These are phyloP conservation scores for Dysidea cf. avara DNA, from an alignment of 37 sponge, comb jelly and placozoan genomes.

Conservation along the genomic window DNA sequence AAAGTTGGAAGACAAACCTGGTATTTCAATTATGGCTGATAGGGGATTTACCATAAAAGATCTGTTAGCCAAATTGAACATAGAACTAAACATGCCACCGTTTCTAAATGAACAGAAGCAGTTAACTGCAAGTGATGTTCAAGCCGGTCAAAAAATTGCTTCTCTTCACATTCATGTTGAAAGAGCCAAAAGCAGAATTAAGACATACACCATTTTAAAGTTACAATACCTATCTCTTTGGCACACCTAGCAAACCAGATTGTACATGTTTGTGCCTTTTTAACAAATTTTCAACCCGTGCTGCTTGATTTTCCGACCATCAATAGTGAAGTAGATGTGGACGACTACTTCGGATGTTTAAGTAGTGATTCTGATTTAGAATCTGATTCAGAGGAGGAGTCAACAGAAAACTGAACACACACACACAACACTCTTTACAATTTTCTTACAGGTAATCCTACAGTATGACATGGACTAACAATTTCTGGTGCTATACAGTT, in stretches of 20 bases:
- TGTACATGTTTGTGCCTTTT: constrained; percentile 18
- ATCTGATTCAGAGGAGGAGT: not conserved
- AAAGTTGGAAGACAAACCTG: constrained; percentile 21
- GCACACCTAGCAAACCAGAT: constrained; percentile 23
- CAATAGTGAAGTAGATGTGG: not conserved
- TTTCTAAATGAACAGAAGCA: constrained; percentile 7
- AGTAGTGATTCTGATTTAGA: not conserved
- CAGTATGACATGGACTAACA: no score
- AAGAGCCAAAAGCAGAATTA: constrained; percentile 13
- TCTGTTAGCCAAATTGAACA: not conserved
- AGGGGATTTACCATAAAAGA: constrained; percentile 34
- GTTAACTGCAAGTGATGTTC: constrained; percentile 12
- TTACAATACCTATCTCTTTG: constrained; percentile 21
- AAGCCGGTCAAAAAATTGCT: constrained; percentile 16
- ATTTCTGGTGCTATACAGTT: constrained; percentile 18
- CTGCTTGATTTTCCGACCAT: not conserved
- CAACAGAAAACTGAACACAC: no score
- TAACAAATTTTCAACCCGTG: constrained; percentile 25
- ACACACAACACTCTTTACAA: no score
- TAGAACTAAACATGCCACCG: constrained; percentile 25
- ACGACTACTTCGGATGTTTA: not conserved
- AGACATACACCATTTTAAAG: constrained; percentile 21
- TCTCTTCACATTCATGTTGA: constrained; percentile 24
- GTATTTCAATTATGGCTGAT: constrained; percentile 37
- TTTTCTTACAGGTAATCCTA: no score